Evolutionary conservation across 1,140 invertebrate species (phyloP).

Genomic region (Colletes gigas): DNA sequence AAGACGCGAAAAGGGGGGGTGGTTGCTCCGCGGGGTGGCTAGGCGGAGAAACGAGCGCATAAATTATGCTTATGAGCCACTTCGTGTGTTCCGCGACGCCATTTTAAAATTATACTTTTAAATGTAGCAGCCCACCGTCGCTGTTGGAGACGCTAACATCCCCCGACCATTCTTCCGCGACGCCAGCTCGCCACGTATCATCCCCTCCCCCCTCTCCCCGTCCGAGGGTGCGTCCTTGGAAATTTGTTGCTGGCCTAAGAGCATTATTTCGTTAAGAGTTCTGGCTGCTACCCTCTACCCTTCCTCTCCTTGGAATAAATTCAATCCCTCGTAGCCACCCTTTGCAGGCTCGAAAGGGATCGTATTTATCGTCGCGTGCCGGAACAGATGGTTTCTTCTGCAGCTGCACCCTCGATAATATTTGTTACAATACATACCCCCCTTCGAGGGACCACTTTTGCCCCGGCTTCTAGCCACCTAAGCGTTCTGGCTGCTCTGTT

Average conservation of each 20-base stretch:
- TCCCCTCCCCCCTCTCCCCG: too few relatives aligned
- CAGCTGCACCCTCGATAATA: constrained; percentile 34
- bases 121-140: constrained; percentile 52
- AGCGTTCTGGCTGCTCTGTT: too few relatives aligned
- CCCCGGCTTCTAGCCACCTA: too few relatives aligned
- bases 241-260: constrained; percentile 51
- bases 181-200: constrained; percentile 48
- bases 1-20: constrained; percentile 4
- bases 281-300: neutral
- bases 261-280: constrained; percentile 51
- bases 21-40: neutral
- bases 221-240: constrained; percentile 7
- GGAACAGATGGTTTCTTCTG: constrained; percentile 49
- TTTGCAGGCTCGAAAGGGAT: constrained; percentile 26
- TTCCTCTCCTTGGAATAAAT: constrained; percentile 41
- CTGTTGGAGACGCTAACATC: constrained; percentile 19
- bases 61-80: constrained; percentile 73
- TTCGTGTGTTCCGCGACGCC: constrained; percentile 64
- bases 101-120: constrained; percentile 76
- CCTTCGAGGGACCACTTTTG: too few relatives aligned
- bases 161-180: neutral
- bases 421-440: constrained; percentile 39
- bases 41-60: constrained; percentile 59
- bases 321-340: too few relatives aligned
- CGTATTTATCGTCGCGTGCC: constrained; percentile 40